Percentiles rank a stretch among this genome's conserved stretches.
phyloP scores from a whole-genome alignment of 1,140 invertebrate genomes.

The Ips nitidus region DNA sequence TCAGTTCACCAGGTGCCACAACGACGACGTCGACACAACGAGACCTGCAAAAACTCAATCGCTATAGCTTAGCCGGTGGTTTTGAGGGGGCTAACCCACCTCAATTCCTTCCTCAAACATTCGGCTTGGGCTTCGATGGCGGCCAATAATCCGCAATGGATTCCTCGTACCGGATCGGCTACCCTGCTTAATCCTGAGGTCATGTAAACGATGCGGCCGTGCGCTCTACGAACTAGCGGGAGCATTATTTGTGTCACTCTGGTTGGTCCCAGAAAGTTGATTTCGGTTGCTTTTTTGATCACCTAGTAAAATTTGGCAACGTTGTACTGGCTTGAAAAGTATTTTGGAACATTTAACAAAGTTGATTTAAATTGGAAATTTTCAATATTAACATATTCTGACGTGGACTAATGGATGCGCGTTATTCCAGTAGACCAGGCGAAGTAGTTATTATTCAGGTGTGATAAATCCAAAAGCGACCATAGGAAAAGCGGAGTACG shows the following conservation, averaged over 20 bases:
- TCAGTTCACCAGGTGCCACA: slow-evolving; percentile 80
- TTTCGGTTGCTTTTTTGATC: slow-evolving; percentile 70
- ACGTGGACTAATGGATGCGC: no score
- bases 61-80: no score
- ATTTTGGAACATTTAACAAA: neutral
- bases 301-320: slow-evolving; percentile 47
- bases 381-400: no score
- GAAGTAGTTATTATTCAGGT: no score
- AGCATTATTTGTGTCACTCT: slow-evolving; percentile 78
- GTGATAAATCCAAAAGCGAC: no score
- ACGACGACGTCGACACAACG: slow-evolving; percentile 73
- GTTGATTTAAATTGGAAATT: neutral
- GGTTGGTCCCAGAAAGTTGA: slow-evolving; percentile 76
- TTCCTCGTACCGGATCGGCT: slow-evolving; percentile 72
- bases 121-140: slow-evolving; percentile 79
- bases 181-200: slow-evolving; percentile 74
- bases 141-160: slow-evolving; percentile 76
- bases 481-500: no score
- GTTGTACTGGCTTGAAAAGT: neutral
- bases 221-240: slow-evolving; percentile 72
- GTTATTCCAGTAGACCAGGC: no score
- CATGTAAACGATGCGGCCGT: slow-evolving; percentile 69
- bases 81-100: slow-evolving; percentile 39
- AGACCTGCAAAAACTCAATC: slow-evolving; percentile 14
- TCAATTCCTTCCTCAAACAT: slow-evolving; percentile 80